Evolutionary conservation across 2,113 vertebrate genomes (phyloP), one percentile per base, ranked within the genome.

Genomic region (Amphiprion percula): DNA sequence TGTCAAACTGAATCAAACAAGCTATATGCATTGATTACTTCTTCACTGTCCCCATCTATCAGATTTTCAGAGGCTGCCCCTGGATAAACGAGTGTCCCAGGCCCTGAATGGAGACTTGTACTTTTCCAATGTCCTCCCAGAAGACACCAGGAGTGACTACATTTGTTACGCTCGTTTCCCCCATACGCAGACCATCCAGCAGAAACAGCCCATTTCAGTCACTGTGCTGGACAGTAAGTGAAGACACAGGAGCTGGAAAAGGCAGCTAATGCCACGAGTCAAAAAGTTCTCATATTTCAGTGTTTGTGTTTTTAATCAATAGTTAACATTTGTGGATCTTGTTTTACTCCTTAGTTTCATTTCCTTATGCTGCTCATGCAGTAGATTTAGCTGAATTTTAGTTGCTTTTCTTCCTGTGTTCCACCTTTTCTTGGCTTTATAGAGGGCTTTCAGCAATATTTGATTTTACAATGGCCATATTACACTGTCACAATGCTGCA

Each of bases 151-250:
- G 11, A 96, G 94, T 8, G 97, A 99, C 93, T 99, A 99, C 87
- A 99, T 99, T 91, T 99, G 98, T 88, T 99, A 98, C 14, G 98
- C 98, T 62, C 96, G 98, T 85, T 99, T 99, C 94, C 97, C 97
- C 68, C 95, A 98, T 85, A 99, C 98, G 0, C 98, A 98, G 85
- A 99, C 98, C 73, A 99, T 99, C 83, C 98, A 99, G 80, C 98
- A 99, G 95, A 99, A 99, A 55, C 98, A 99, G 85, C 98, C 98
- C 7, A 98, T 99, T 90, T 97, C 97, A 44, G 93, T 99, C 85
- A 97, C 94, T 28, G 98, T 99, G 78, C 79, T 97, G 80, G 91
- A 96, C 90, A 96, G 98, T 99, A 94, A 94, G 97, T 95, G 47
- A n/a, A 52, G 68, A 66, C 37, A 19, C 46, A 41, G 21, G 26